A percentile compares a stretch with the other conserved stretches of the same genome.
Evolutionary conservation across 2,888 invertebrate species (phyloP).

Genomic region (Ophion ellenae): DNA sequence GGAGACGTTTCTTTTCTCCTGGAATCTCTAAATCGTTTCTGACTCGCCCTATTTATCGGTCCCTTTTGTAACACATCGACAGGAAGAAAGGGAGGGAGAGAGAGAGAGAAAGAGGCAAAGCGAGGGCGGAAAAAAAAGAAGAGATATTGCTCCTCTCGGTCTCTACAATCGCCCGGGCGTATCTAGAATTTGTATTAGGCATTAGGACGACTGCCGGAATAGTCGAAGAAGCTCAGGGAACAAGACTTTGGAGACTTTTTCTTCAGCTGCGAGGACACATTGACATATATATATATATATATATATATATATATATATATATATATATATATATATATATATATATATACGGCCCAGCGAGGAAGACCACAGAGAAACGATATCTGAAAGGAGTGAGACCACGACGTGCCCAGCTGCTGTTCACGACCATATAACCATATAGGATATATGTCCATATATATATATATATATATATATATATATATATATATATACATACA

Average conservation of each 20-base stretch:
- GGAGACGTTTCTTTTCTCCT: slow-evolving; percentile 56
- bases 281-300: slow-evolving; percentile 6
- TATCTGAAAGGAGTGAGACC: slow-evolving; percentile 59
- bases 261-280: slow-evolving; percentile 28
- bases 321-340: neutral
- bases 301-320: neutral
- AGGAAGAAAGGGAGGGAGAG: neutral
- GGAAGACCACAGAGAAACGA: slow-evolving; percentile 33
- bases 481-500: no score
- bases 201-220: slow-evolving; percentile 54
- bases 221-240: slow-evolving; percentile 16
- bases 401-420: slow-evolving; percentile 70
- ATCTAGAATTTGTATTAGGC: slow-evolving; percentile 68
- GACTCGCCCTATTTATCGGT: slow-evolving; percentile 38
- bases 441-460: no score
- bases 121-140: neutral
- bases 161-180: slow-evolving; percentile 54
- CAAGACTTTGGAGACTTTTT: slow-evolving; percentile 40
- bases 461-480: no score
- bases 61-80: slow-evolving; percentile 17
- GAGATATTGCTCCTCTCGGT: slow-evolving; percentile 25
- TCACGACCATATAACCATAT: slow-evolving; percentile 35
- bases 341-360: neutral
- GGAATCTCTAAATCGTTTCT: slow-evolving; percentile 53
- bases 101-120: neutral